A percentile compares a stretch with the other conserved stretches of the same genome.
Conservation (phyloP, 2,888 invertebrate species). For the Prosopocoilus inquinatus region DNA sequence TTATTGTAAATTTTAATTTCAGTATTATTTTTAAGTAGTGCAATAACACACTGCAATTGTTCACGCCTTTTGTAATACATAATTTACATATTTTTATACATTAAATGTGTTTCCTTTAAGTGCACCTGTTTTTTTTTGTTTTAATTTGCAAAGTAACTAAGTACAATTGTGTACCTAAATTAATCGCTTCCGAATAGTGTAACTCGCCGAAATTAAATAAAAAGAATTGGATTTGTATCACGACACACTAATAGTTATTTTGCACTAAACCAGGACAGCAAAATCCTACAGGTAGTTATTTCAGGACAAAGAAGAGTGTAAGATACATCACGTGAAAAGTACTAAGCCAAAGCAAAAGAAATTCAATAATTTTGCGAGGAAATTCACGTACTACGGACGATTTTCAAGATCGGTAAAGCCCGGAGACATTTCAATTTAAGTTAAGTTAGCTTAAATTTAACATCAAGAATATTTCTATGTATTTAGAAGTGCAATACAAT, state of each 20-base stretch:
- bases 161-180: too few relatives aligned
- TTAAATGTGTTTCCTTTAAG: slow-evolving; percentile 17
- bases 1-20: slow-evolving; percentile 15
- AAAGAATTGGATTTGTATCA: too few relatives aligned
- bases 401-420: slow-evolving; percentile 41
- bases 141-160: neutral
- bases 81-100: slow-evolving; percentile 22
- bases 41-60: slow-evolving; percentile 6
- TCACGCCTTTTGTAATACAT: slow-evolving; percentile 10
- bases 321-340: slow-evolving; percentile 4
- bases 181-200: too few relatives aligned
- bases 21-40: slow-evolving; percentile 13
- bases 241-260: neutral
- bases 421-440: slow-evolving; percentile 41
- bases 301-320: slow-evolving; percentile 9
- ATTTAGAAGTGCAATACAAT: neutral
- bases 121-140: slow-evolving; percentile 20
- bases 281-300: slow-evolving; percentile 3
- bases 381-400: slow-evolving; percentile 46
- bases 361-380: slow-evolving; percentile 39
- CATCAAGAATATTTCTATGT: neutral
- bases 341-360: slow-evolving; percentile 34
- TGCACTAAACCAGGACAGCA: neutral
- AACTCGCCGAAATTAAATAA: too few relatives aligned
- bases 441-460: neutral